Evolutionary conservation across 2,888 invertebrate species (phyloP).

Genomic region (Melinopterus prodromus): DNA sequence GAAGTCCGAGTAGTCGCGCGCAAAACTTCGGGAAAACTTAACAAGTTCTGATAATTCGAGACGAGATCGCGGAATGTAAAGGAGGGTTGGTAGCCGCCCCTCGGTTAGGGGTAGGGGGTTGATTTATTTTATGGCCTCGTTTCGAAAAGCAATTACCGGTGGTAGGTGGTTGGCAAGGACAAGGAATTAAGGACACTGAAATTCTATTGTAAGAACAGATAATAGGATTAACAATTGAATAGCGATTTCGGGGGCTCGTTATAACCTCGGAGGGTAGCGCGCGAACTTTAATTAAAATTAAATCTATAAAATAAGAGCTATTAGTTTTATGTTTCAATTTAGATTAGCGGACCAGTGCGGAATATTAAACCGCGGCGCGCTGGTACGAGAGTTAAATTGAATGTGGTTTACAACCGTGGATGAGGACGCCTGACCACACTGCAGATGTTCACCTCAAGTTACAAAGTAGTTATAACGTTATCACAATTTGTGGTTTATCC

Average conservation of each 20-base stretch:
- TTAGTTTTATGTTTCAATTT: conserved; percentile 25
- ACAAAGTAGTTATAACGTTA: no score
- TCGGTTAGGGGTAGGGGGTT: conserved; percentile 13
- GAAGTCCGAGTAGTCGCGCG: background rate
- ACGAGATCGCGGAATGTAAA: background rate
- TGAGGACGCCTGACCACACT: no score
- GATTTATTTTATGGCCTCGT: conserved; percentile 25
- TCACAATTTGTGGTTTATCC: no score
- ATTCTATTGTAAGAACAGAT: conserved; percentile 25
- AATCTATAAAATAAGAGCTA: conserved; percentile 25
- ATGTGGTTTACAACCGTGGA: no score
- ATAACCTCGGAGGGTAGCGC: conserved; percentile 7
- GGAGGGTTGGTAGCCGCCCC: background rate
- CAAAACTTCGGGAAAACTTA: background rate
- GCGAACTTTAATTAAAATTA: conserved; percentile 20
- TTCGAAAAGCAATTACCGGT: conserved; percentile 27
- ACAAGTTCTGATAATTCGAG: conserved; percentile 18
- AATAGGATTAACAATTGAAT: conserved; percentile 27
- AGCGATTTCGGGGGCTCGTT: conserved; percentile 17
- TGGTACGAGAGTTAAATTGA: no score
- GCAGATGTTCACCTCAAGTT: no score
- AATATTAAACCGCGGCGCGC: background rate
- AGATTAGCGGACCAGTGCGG: background rate
- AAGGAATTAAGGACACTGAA: conserved; percentile 25
- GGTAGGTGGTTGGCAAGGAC: conserved; percentile 17